Conservation (phyloP, 2,113 vertebrate species). For the Taurulus bubalis region DNA sequence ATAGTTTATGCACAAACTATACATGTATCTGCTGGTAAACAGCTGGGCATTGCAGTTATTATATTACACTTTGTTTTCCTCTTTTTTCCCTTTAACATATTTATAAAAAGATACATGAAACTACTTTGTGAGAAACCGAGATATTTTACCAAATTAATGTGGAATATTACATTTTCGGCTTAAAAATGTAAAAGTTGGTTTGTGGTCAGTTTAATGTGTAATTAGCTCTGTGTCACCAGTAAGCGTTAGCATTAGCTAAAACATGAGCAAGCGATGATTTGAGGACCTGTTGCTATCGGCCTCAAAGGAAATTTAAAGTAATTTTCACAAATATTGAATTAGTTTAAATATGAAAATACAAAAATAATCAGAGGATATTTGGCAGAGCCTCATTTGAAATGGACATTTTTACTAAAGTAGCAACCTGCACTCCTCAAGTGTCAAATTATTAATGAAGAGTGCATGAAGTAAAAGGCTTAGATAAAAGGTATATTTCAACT, state of each 20-base stretch:
- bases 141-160: no score
- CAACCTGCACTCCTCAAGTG: neutral
- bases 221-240: neutral
- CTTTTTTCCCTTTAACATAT: no score
- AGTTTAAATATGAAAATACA: neutral
- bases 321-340: neutral
- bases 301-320: neutral
- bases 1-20: neutral
- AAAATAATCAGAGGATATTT: neutral
- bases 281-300: no score
- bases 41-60: no score
- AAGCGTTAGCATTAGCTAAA: neutral
- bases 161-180: no score
- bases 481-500: neutral
- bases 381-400: neutral
- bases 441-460: neutral
- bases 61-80: no score
- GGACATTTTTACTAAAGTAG: neutral
- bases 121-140: no score
- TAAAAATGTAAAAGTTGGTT: no score
- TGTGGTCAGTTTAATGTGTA: no score
- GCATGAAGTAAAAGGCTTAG: neutral
- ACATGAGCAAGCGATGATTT: no score
- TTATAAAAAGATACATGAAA: no score
- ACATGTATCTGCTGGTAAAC: neutral